Evolutionary conservation across 2,888 invertebrate species (phyloP).

Genomic region (Bursaphelenchus okinawaensis): DNA sequence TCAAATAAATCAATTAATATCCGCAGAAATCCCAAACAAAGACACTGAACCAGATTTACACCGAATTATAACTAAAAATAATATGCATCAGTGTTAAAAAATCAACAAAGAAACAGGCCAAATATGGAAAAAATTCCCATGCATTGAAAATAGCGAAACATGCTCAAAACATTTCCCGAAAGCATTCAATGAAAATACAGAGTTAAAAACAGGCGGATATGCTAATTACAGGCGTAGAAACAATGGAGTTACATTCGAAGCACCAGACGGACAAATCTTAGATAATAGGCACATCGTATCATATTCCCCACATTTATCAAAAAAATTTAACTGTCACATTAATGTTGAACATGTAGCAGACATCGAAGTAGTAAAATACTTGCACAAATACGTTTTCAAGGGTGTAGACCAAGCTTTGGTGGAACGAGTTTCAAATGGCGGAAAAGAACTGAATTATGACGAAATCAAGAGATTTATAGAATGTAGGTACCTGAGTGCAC

Average conservation of each 20-base stretch:
- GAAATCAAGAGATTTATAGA: slow-evolving; percentile 53
- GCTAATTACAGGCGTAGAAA: slow-evolving; percentile 24
- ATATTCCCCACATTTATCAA: slow-evolving; percentile 39
- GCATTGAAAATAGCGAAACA: slow-evolving; percentile 12
- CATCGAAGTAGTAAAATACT: slow-evolving; percentile 46
- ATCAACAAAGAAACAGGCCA: slow-evolving; percentile 21
- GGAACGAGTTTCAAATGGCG: slow-evolving; percentile 1
- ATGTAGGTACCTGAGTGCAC: slow-evolving; percentile 49
- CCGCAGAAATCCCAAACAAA: slow-evolving; percentile 57
- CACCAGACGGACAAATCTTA: slow-evolving; percentile 24
- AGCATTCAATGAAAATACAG: slow-evolving; percentile 23
- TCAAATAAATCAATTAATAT: slow-evolving; percentile 55
- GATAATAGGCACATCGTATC: slow-evolving; percentile 30
- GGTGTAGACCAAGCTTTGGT: slow-evolving; percentile 36
- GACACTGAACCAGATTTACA: slow-evolving; percentile 43
- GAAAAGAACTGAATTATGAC: slow-evolving; percentile 28
- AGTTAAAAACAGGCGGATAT: slow-evolving; percentile 17
- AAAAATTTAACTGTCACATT: slow-evolving; percentile 57
- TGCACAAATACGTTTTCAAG: slow-evolving; percentile 56
- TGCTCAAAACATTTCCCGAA: slow-evolving; percentile 26
- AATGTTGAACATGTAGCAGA: slow-evolving; percentile 57
- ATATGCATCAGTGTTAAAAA: slow-evolving; percentile 59
- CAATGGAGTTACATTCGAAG: slow-evolving; percentile 3
- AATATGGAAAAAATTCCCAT: slow-evolving; percentile 25
- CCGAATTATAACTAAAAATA: slow-evolving; percentile 53